Evolutionary conservation across 92 coral and sea anemone genomes (phyloP).

Genomic region (Diadumene lineata): DNA sequence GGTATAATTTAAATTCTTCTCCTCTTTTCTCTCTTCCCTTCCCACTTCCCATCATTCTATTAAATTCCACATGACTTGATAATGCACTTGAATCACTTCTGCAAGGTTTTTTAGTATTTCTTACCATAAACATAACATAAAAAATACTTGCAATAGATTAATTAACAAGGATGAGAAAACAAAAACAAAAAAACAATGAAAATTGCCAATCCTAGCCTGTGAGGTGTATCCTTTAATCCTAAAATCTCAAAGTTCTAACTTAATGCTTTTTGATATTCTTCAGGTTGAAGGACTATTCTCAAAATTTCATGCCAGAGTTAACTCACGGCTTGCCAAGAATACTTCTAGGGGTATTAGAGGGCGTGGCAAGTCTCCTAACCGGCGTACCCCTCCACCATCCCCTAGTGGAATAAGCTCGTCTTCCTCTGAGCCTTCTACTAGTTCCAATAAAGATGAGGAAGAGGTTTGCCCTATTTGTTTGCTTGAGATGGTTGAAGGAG

Average conservation of each 20-base stretch:
- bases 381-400: conserved; percentile 62
- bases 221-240: neutral
- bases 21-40: neutral
- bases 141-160: too few species aligned
- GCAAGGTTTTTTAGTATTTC: too few species aligned
- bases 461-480: conserved; percentile 94
- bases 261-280: neutral
- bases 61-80: too few species aligned
- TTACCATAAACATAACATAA: too few species aligned
- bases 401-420: conserved; percentile 50
- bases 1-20: conserved; percentile 36
- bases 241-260: neutral
- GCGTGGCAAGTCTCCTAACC: conserved; percentile 44
- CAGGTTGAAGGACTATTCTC: conserved; percentile 89
- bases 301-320: conserved; percentile 81
- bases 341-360: conserved; percentile 43
- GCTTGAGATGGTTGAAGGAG: conserved; percentile 98
- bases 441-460: conserved; percentile 74
- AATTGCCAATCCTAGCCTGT: too few species aligned
- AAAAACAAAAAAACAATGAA: too few species aligned
- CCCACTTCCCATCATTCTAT: neutral
- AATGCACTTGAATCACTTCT: too few species aligned
- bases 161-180: too few species aligned
- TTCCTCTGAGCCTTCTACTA: conserved; percentile 26
- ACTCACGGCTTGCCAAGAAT: conserved; percentile 74